Evolutionary conservation across 2,888 invertebrate genomes (phyloP), one percentile per base, ranked within the genome.

Genomic region (Cataglyphis cursor): DNA sequence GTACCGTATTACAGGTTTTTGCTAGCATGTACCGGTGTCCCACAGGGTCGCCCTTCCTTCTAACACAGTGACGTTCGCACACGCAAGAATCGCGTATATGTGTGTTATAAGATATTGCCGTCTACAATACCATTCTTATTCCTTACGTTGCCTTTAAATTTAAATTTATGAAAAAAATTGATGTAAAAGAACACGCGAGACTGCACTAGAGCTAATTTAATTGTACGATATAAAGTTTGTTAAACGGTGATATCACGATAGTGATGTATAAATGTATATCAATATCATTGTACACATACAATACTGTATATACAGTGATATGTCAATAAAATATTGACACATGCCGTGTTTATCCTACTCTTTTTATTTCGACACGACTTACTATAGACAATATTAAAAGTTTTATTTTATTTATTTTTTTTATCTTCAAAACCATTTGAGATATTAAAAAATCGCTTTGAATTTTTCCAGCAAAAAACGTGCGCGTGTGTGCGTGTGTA

Each of bases 1-100:
- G 54, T 62, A 62, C 75, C 73, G 75, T 72, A 62, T 82, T 86
- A 88, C 84, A 89, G 85, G 83, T 89, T 83, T 83, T 83, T 78
- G 64, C 61, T 68, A 82, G 74, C 78, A 44, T 64, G 35, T 74
- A 72, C 51, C n/a, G 68, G 82, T 51, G 51, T 87, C 84, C 84
- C 85, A 4, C 72, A 64, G 81, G 85, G 59, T 62, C 62, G 48
- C 54, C 65, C 31, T 57, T 41, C 66, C 75, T 72, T 72, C 59
- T 18, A 72, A 59, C 72, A 59, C n/a, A 5, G 41, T 18, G 59
- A 78, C 44, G 3, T 66, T 59, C 44, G 31, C 41, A 59, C 70
- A 70, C 57, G 41, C 35, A 70, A 57, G 12, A 24, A 21, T 70
- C 59, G 24, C 21, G 44, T 78, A 59, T 21, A 5, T 72, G 51